Evolutionary conservation across 2,113 vertebrate species (phyloP), one percentile per base, ranked within the genome.

Genomic region (Megaptera novaeangliae): DNA sequence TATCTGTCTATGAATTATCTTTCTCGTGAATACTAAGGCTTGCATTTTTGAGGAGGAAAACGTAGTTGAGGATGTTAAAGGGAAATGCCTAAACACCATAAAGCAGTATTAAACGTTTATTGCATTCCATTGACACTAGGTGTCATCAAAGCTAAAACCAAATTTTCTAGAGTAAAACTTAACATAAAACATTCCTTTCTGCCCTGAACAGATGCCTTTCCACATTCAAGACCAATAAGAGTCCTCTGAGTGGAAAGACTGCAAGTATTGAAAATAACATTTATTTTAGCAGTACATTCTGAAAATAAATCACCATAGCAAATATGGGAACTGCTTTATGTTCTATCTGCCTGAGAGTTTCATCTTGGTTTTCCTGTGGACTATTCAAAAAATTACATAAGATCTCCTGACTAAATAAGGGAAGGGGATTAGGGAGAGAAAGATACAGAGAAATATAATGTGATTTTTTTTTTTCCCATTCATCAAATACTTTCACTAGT

Each of bases 341-440:
- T 87, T 96, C 44, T 88, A 25, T 80, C 71, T 95, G 94, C 96
- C 94, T 97, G 96, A 96, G 95, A 93, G 59, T 96, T 96, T 84
- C 36, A 85, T 97, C 91, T 94, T 93, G 66, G 31, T 93, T 95
- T 96, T 88, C 63, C 46, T 84, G 31, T 49, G 88, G 52, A 82
- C 80, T 93, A 89, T 61, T 49, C 20, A 61, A 85, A 96, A 71
- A 83, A 46, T 49, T 69, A 91, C 3, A 0, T 81, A 85, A 52
- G 36, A 83, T 84, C 94, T 95, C 52, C 86, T 72, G 46, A 84
- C 59, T 87, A 92, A 75, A 39, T 87, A 69, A 74, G 46, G 84
- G 36, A 84, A 84, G 31, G 61, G 36, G 36, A 59, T 82, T 66
- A 92, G 36, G 83, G 18, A 46, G 4, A 25, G 71, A 89, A 71